Evolutionary conservation across 2,797 vertebrate genomes (phyloP).

Genomic region (Amniataba percoides): DNA sequence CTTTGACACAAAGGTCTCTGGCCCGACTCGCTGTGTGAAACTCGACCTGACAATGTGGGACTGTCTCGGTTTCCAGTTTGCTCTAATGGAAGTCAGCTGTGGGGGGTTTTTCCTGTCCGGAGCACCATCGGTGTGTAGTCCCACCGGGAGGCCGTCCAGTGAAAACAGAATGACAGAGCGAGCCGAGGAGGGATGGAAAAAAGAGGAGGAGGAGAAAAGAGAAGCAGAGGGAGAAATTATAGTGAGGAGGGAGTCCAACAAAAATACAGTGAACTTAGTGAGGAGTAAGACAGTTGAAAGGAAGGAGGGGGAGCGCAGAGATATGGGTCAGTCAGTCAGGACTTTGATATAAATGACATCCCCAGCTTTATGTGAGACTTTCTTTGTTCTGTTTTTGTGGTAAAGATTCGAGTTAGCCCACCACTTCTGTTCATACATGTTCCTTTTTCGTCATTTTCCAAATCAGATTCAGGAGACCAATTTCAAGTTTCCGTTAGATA

Average conservation of each 20-base stretch:
- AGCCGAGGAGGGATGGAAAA: slow-evolving; percentile 54
- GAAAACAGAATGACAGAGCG: slow-evolving; percentile 69
- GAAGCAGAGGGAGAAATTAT: slow-evolving; percentile 46
- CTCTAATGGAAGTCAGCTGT: slow-evolving; percentile 78
- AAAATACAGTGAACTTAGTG: slow-evolving; percentile 56
- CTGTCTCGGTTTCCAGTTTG: slow-evolving; percentile 68
- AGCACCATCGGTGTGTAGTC: slow-evolving; percentile 62
- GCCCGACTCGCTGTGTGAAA: slow-evolving; percentile 33
- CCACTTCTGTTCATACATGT: neutral
- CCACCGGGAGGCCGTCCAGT: slow-evolving; percentile 66
- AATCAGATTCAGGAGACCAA: neutral
- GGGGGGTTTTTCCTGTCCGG: slow-evolving; percentile 54
- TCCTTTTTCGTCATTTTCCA: neutral
- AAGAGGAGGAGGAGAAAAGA: slow-evolving; percentile 9
- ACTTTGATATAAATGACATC: neutral
- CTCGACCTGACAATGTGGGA: slow-evolving; percentile 67
- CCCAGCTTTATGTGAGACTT: neutral
- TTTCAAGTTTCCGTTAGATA: neutral
- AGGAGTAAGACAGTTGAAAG: slow-evolving; percentile 10
- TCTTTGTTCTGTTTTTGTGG: neutral
- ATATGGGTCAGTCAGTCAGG: slow-evolving; percentile 22
- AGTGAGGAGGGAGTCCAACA: slow-evolving; percentile 56
- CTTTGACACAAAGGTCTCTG: slow-evolving; percentile 19
- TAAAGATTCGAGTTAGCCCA: no score
- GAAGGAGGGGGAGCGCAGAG: neutral